Conservation (phyloP, 2,113 vertebrate genomes). For the Nibea albiflora region DNA sequence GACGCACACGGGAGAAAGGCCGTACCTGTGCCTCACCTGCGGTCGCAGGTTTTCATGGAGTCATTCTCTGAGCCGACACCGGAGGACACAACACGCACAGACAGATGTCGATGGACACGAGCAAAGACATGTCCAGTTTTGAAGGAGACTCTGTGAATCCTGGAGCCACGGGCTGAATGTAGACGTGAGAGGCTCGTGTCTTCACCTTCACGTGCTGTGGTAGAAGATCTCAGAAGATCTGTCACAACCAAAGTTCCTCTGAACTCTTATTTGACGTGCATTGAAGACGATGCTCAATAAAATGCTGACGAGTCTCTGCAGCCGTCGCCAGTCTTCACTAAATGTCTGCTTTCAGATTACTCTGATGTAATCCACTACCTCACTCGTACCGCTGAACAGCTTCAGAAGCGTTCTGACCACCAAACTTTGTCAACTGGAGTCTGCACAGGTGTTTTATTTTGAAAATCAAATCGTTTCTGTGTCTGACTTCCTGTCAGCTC, state of each 20-base stretch:
- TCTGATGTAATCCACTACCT: constrained; percentile 3
- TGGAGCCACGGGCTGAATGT: no score
- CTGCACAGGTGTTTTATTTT: no score
- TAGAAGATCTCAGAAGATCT: background rate
- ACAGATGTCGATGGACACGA: constrained; percentile 47
- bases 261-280: background rate
- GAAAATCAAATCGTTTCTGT: no score
- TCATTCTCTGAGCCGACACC: constrained; percentile 75
- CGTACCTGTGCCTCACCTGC: constrained; percentile 52
- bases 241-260: constrained; percentile 7
- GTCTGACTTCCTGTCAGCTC: no score
- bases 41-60: constrained; percentile 65
- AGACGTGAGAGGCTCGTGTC: no score
- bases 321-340: background rate
- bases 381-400: no score
- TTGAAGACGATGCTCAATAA: no score
- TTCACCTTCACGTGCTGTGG: background rate
- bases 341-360: background rate
- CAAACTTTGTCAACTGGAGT: no score
- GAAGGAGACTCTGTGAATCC: constrained; percentile 35
- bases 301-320: background rate
- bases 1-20: constrained; percentile 74
- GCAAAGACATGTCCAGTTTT: constrained; percentile 35
- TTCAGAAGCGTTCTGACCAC: no score
- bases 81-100: constrained; percentile 67